Evolutionary conservation across 2,797 vertebrate species (phyloP).

Genomic region (Chaenodraco wilsoni): DNA sequence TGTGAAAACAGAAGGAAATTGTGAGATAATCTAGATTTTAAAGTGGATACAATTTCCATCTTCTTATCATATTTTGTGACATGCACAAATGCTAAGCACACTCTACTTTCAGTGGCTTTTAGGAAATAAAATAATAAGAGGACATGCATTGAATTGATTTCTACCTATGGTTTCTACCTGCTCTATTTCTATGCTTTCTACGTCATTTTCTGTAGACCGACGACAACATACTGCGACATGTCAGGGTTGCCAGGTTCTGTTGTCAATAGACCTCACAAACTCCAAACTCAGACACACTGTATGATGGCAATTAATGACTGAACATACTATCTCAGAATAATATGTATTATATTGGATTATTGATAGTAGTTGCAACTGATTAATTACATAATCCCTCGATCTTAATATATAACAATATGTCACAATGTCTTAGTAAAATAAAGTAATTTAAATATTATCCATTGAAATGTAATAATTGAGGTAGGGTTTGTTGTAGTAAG

Average conservation of each 20-base stretch:
- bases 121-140: not conserved
- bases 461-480: not conserved
- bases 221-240: constrained; percentile 44
- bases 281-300: not conserved
- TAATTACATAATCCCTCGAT: too few relatives aligned
- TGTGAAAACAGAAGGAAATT: not conserved
- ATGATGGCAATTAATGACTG: not conserved
- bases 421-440: not conserved
- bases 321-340: not conserved
- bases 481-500: not conserved
- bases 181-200: constrained; percentile 27
- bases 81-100: not conserved
- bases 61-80: not conserved
- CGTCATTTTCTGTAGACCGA: constrained; percentile 27
- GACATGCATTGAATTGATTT: not conserved
- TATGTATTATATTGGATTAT: constrained; percentile 8
- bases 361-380: too few relatives aligned
- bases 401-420: not conserved
- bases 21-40: too few relatives aligned
- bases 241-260: constrained; percentile 58
- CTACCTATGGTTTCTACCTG: constrained; percentile 4
- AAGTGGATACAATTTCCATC: not conserved
- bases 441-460: not conserved
- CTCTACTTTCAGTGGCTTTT: not conserved
- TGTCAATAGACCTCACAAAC: not conserved